A percentile compares a stretch with the other conserved stretches of the same genome.
phyloP scores from a whole-genome alignment of 2,113 vertebrate genomes.

The Planiliza haematocheilus region DNA sequence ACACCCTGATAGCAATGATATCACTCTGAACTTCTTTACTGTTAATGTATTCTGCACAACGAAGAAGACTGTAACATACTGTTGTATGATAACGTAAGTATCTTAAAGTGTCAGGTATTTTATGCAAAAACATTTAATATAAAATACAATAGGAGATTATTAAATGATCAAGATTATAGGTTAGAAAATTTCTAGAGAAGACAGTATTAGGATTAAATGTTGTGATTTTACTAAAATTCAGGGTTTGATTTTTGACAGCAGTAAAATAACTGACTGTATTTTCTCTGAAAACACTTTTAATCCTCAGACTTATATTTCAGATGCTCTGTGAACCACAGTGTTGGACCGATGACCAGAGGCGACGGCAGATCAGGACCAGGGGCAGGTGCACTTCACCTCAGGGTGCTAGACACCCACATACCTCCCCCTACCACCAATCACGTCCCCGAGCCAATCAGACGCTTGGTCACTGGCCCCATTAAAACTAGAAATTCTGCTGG shows the following conservation, averaged over 20 bases:
- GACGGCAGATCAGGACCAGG: constrained; percentile 37
- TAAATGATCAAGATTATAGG: no score
- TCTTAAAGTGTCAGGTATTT: no score
- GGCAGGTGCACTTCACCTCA: constrained; percentile 63
- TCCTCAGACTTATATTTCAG: not conserved
- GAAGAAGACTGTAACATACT: no score
- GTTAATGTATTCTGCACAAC: no score
- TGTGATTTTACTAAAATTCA: no score
- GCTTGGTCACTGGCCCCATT: constrained; percentile 20
- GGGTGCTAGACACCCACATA: constrained; percentile 26
- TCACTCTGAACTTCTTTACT: no score
- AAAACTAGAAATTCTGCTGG: constrained; percentile 38
- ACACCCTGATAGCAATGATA: no score
- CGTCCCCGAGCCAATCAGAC: constrained; percentile 48
- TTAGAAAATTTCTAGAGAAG: no score
- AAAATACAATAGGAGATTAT: no score
- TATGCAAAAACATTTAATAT: no score
- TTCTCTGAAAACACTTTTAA: not conserved
- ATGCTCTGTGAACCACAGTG: not conserved
- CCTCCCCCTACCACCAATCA: not conserved
- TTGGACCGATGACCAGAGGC: constrained; percentile 20
- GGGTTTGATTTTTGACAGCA: not conserved
- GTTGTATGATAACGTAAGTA: no score
- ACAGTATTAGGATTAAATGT: no score
- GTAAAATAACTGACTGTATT: constrained; percentile 3